Base-by-base conservation (phyloP, 2,888 invertebrate genomes). In the Timema podura region DNA sequence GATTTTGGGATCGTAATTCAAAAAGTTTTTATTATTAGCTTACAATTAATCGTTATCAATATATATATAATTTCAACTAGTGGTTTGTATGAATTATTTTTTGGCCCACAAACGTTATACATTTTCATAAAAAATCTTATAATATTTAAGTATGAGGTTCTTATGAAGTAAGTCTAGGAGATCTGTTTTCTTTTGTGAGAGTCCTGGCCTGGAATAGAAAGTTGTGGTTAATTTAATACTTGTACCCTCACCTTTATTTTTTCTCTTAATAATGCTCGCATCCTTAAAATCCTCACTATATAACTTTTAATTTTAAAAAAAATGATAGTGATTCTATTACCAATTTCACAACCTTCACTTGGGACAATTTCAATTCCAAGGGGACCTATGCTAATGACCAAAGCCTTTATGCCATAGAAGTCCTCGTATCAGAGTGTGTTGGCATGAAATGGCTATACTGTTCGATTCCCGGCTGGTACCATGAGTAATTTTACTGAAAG, bases 121-220 rank as follows among this genome's bases (percentile, higher is more conserved):
- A 15, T 59, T 59, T 59, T 59, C 30, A 16, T 59, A 59, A 13
- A 59, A 59, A 54, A 15, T 16, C 0, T 16, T 16, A 10, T 30
- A 13, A 15, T 45, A 16, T 30, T 45, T 59, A 13, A 13, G 59
- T 9, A 15, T 59, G 59, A 59, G 59, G 11, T 59, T 59, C 59
- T n/a, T 59, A 59, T 59, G 59, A 59, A 59, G 59, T 30, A 59
- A 16, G 59, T 59, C 54, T 16, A 54, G n/a, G 16, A 54, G 9
- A 54, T 59, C 59, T 59, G 30, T 45, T 59, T 59, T 59, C 1
- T 59, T 59, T 54, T 8, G 6, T 59, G 30, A 9, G 45, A 59
- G 30, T 59, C 59, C 59, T 59, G 16, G 30, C 59, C 30, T 59
- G 16, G 16, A 59, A 59, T 59, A 8, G 45, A 59, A 59, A 6